Conservation (phyloP, 2,113 vertebrate genomes). For the Chaetura pelagica region DNA sequence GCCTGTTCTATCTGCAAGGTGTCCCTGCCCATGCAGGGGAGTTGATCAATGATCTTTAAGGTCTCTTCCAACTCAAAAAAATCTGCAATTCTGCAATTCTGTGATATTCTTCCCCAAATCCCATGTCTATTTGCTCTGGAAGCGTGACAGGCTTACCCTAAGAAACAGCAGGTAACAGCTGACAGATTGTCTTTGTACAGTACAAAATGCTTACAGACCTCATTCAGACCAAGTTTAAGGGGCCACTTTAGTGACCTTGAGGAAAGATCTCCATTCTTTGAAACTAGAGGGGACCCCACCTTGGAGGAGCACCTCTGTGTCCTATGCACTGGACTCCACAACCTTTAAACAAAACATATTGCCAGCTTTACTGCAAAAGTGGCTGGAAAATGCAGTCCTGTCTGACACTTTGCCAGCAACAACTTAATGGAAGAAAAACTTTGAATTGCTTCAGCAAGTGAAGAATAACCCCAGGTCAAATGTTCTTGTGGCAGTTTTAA, state of each 20-base stretch:
- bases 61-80: no score
- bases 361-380: neutral
- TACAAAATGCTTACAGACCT: neutral
- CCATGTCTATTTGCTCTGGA: neutral
- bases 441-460: neutral
- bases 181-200: neutral
- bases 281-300: neutral
- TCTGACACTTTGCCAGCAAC: neutral
- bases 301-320: neutral
- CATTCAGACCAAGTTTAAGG: neutral
- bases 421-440: neutral
- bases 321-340: neutral
- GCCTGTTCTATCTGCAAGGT: no score
- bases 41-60: no score
- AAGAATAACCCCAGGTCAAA: neutral
- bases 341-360: neutral
- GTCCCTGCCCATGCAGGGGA: no score
- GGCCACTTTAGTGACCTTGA: neutral
- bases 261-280: neutral
- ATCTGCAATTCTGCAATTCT: no score
- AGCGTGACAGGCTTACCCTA: neutral
- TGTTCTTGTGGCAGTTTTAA: neutral
- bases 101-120: neutral
- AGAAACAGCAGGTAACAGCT: rapidly evolving
- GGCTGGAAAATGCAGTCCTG: neutral